Base-by-base conservation (phyloP, 1,140 invertebrate species). In the Homarus americanus region DNA sequence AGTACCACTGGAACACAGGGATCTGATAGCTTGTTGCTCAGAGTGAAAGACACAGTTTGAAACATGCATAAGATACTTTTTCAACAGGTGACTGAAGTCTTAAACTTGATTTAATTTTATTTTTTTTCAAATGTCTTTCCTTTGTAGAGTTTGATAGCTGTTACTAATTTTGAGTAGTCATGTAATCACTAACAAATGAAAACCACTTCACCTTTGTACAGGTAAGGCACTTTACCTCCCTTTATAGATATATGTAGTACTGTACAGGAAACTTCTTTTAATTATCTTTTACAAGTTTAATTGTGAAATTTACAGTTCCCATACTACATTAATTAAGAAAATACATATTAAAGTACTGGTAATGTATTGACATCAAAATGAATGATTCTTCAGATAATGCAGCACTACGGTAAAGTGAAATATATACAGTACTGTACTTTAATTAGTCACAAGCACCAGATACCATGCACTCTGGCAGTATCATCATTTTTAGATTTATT, bases 401-500 rank as follows among this genome's bases (percentile, higher is more conserved):
- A 40, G 36, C 32, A 20, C 24, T n/a, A 76, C 17, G 24, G 40
- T 76, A 76, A 40, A 76, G 28, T 76, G 7, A 76, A n/a, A n/a
- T n/a, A n/a, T n/a, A n/a, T n/a, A n/a, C n/a, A n/a, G n/a, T n/a
- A n/a, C n/a, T n/a, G n/a, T 44, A 28, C 53, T 53, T 44, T 41
- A 58, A 20, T 24, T 49, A 78, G 17, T 53, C 15, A n/a, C 28
- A 80, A 53, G 20, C 40, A 53, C 78, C 73, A 20, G 17, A 58
- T 58, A 58, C 53, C 38, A 28, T 80, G 41, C 78, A 80, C 78
- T 80, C 78, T 44, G 28, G 41, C 41, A 80, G 7, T 69, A 41
- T 80, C 78, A 80, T 80, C 78, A 44, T 9, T 24, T 80, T 80
- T 3, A 53, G 24, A 80, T 80, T 28, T 36, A 75, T 28, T 75